Percentiles rank a stretch among this genome's conserved stretches.
phyloP scores from a whole-genome alignment of 2,888 invertebrate species.

The Mesorhabditis belari region DNA sequence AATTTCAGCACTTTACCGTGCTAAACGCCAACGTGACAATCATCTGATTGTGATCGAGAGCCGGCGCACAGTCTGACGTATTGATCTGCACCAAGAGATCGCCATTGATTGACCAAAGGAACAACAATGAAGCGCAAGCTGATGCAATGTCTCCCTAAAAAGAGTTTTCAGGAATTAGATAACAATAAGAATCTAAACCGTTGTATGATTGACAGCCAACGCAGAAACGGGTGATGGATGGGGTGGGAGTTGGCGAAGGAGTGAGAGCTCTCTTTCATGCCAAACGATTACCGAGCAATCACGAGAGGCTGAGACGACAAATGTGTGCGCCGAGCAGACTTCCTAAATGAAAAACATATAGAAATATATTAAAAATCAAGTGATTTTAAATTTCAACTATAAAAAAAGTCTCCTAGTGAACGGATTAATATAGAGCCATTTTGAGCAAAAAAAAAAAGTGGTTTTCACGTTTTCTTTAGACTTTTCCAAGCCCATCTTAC shows the following conservation, averaged over 20 bases:
- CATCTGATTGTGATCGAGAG: constrained; percentile 77
- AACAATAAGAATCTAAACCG: constrained; percentile 56
- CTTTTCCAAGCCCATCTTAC: too few relatives aligned
- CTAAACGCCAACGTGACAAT: constrained; percentile 91
- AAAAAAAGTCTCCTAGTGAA: too few relatives aligned
- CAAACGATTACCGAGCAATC: constrained; percentile 92
- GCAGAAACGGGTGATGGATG: constrained; percentile 87
- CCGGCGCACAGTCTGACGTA: constrained; percentile 73
- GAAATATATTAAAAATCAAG: too few relatives aligned
- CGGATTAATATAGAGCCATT: too few relatives aligned
- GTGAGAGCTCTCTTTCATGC: constrained; percentile 86
- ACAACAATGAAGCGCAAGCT: constrained; percentile 88
- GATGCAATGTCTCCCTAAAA: constrained; percentile 88
- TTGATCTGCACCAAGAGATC: constrained; percentile 82
- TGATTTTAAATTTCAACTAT: too few relatives aligned
- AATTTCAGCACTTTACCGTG: constrained; percentile 64
- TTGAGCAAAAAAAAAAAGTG: too few relatives aligned
- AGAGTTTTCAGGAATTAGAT: background rate
- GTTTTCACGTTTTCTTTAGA: too few relatives aligned
- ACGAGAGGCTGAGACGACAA: constrained; percentile 75
- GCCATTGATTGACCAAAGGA: constrained; percentile 95
- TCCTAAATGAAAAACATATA: too few relatives aligned
- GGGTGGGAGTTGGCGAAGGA: constrained; percentile 78
- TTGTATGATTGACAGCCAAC: constrained; percentile 87
- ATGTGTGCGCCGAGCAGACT: constrained; percentile 41